These are phyloP conservation scores for Tetramorium alpestre DNA, from an alignment of 1,140 invertebrate species.

Conservation along the genomic window DNA sequence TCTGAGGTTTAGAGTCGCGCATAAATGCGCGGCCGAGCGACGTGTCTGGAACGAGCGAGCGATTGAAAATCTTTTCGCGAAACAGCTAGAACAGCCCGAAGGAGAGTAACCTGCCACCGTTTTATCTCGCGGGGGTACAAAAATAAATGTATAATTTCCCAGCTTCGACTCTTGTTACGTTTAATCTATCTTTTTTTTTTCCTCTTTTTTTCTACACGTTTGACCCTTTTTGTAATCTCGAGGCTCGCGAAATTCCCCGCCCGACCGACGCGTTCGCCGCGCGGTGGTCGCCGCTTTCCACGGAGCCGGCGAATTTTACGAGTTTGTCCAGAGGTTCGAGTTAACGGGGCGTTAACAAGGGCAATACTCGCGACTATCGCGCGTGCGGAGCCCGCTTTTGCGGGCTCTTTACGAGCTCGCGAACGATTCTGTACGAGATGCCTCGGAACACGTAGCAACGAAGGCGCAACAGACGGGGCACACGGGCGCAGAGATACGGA, in stretches of 20 bases:
- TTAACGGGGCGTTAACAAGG: conserved; percentile 76
- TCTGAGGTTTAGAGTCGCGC: conserved; percentile 59
- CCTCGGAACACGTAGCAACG: conserved; percentile 16
- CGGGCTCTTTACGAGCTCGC: conserved; percentile 76
- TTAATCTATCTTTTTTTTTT: not conserved
- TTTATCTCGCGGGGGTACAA: not conserved
- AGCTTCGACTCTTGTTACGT: no score
- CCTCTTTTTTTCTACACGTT: not conserved
- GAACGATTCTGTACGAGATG: conserved; percentile 72
- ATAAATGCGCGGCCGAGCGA: conserved; percentile 41
- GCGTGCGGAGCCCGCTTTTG: conserved; percentile 70
- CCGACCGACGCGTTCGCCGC: conserved; percentile 7
- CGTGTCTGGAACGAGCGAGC: conserved; percentile 16
- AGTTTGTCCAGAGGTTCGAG: conserved; percentile 76
- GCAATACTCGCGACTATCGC: conserved; percentile 74
- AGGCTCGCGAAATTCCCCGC: not conserved
- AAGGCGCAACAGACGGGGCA: not conserved
- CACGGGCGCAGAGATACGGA: not conserved
- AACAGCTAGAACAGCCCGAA: not conserved
- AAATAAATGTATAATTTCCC: not conserved
- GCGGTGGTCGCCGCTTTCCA: conserved; percentile 43
- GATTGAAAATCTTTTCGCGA: conserved; percentile 27
- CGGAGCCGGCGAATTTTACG: conserved; percentile 69
- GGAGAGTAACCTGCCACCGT: not conserved
- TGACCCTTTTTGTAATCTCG: not conserved